Percentiles rank a stretch among this genome's conserved stretches.
Evolutionary conservation across 2,888 invertebrate genomes (phyloP).

Genomic region (Chloromyia formosa): DNA sequence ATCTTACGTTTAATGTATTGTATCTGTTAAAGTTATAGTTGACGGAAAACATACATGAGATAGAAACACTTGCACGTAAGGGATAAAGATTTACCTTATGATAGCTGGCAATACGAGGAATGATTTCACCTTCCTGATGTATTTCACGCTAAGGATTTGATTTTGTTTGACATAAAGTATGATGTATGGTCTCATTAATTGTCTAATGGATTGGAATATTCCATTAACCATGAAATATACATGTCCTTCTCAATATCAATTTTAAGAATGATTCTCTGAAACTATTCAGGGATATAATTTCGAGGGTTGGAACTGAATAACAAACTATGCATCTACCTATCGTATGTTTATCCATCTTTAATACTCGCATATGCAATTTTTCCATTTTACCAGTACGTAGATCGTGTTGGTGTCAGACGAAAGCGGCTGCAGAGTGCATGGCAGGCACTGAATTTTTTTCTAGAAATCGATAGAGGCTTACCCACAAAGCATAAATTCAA

Average conservation of each 20-base stretch:
- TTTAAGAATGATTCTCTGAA: not conserved
- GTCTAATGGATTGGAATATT: slow-evolving; percentile 31
- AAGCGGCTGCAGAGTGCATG: no score
- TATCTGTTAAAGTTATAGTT: slow-evolving; percentile 3
- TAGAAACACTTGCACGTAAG: slow-evolving; percentile 7
- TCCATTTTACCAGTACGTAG: no score
- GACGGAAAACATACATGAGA: not conserved
- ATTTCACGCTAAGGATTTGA: slow-evolving; percentile 25
- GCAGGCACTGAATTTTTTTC: no score
- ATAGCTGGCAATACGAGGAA: not conserved
- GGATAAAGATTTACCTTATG: slow-evolving; percentile 6
- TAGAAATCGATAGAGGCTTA: no score
- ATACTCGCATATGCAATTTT: no score
- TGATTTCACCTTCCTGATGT: slow-evolving; percentile 4
- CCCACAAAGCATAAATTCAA: no score
- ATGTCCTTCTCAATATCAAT: not conserved
- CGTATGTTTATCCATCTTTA: no score
- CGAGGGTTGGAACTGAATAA: no score
- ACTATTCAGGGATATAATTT: no score
- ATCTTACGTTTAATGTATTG: slow-evolving; percentile 13
- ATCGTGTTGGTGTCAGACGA: no score
- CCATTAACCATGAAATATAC: not conserved
- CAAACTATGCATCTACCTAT: no score
- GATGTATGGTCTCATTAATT: slow-evolving; percentile 10
- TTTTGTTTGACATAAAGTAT: slow-evolving; percentile 15